Evolutionary conservation across 2,113 vertebrate genomes (phyloP).

Genomic region (Heliornis fulica): DNA sequence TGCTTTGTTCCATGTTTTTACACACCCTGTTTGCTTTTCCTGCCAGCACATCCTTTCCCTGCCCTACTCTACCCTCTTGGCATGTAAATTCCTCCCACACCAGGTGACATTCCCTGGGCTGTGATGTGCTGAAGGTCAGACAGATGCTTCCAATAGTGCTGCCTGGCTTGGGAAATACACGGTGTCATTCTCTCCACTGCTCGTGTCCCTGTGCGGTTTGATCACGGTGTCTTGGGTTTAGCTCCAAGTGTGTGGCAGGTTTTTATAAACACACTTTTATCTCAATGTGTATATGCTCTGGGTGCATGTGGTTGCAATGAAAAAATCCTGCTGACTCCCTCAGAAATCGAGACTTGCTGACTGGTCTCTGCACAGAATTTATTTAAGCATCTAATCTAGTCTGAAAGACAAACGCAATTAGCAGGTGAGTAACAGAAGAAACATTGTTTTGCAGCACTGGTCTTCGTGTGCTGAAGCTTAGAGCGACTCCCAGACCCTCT

Average conservation of each 20-base stretch:
- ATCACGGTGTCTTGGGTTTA: neutral
- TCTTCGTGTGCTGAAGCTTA: slow-evolving; percentile 59
- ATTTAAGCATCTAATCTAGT: slow-evolving; percentile 4
- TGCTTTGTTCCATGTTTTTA: neutral
- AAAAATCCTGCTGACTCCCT: neutral
- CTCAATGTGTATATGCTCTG: neutral
- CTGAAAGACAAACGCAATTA: slow-evolving; percentile 42
- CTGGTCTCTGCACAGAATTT: neutral
- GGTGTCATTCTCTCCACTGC: neutral
- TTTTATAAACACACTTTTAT: neutral
- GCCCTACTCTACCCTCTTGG: neutral
- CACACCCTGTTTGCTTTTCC: neutral
- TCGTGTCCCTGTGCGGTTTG: neutral
- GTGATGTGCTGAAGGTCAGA: neutral
- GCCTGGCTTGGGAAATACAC: neutral
- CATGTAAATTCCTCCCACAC: neutral
- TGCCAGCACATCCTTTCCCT: neutral
- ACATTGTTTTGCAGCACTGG: slow-evolving; percentile 46
- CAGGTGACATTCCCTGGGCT: neutral
- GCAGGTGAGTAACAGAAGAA: slow-evolving; percentile 12
- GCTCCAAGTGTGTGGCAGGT: neutral
- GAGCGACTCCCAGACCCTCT: slow-evolving; percentile 62
- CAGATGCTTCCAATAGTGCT: neutral
- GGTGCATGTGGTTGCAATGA: neutral
- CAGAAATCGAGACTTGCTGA: neutral